Percentiles rank a stretch among this genome's conserved stretches.
phyloP scores from a whole-genome alignment of 23 tunicate species.

The Botrylloides violaceus region DNA sequence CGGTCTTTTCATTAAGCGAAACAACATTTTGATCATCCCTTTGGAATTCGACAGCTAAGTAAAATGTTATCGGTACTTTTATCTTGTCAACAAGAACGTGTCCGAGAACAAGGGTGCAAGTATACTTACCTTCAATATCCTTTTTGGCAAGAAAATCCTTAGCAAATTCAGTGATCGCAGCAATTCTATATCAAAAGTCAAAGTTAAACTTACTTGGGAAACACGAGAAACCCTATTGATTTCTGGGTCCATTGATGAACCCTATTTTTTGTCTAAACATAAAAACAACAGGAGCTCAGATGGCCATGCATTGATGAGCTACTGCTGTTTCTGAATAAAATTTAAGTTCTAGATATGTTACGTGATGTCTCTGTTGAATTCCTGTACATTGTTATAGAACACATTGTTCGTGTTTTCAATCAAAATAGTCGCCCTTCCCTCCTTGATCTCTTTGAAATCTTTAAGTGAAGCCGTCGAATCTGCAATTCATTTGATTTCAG shows the following conservation, averaged over 20 bases:
- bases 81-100: too few species aligned
- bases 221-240: too few species aligned
- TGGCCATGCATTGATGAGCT: too few species aligned
- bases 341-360: constrained; percentile 14
- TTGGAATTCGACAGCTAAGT: constrained; percentile 23
- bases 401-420: constrained; percentile 56
- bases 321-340: too few species aligned
- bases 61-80: too few species aligned
- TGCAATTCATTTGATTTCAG: not conserved
- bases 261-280: too few species aligned
- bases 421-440: constrained; percentile 85
- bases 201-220: not conserved
- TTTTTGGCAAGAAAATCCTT: constrained; percentile 39
- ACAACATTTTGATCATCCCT: constrained; percentile 21
- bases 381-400: constrained; percentile 94
- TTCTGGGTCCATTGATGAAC: too few species aligned
- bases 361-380: constrained; percentile 93
- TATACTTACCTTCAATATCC: constrained; percentile 36
- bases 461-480: not conserved
- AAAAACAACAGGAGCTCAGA: too few species aligned
- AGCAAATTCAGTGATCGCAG: constrained; percentile 55
- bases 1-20: constrained; percentile 3
- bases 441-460: constrained; percentile 37
- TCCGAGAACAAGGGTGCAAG: too few species aligned
- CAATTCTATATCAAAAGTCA: constrained; percentile 31